Conservation (phyloP, 2,113 vertebrate genomes). For the Callipepla squamata region DNA sequence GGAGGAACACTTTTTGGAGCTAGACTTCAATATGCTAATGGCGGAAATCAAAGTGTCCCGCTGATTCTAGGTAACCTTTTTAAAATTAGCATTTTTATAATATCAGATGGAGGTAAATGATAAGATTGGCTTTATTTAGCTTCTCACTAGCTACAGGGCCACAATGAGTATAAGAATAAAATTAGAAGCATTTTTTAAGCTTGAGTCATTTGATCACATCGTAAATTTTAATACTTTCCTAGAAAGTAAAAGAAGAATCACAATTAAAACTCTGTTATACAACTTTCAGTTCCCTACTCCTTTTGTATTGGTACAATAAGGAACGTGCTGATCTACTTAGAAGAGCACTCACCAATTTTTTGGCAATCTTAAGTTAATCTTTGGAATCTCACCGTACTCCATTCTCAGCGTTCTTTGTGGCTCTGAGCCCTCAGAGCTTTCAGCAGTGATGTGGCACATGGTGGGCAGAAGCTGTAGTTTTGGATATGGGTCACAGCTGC, state of each 20-base stretch:
- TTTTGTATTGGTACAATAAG: background rate
- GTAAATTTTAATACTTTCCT: background rate
- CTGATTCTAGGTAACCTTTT: constrained; percentile 62
- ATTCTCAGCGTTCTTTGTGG: background rate
- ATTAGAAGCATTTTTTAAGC: background rate
- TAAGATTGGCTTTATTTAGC: constrained; percentile 31
- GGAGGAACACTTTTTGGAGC: constrained; percentile 58
- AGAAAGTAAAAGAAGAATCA: background rate
- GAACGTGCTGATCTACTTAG: background rate
- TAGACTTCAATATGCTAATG: constrained; percentile 68
- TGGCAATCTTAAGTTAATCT: background rate
- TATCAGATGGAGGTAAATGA: background rate
- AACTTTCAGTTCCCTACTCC: background rate
- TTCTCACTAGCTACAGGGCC: background rate
- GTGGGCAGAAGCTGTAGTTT: background rate
- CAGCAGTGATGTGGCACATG: background rate
- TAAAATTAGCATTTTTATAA: constrained; percentile 34
- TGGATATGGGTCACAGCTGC: background rate
- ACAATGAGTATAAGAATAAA: background rate
- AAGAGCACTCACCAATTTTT: background rate
- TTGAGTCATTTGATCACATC: background rate
- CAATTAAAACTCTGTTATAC: background rate
- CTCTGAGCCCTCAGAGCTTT: background rate
- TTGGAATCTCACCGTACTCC: background rate
- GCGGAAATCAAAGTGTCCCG: constrained; percentile 52